These are phyloP conservation scores for Drosophila nigricruria DNA, from an alignment of 2,888 invertebrate species.

Conservation along the genomic window DNA sequence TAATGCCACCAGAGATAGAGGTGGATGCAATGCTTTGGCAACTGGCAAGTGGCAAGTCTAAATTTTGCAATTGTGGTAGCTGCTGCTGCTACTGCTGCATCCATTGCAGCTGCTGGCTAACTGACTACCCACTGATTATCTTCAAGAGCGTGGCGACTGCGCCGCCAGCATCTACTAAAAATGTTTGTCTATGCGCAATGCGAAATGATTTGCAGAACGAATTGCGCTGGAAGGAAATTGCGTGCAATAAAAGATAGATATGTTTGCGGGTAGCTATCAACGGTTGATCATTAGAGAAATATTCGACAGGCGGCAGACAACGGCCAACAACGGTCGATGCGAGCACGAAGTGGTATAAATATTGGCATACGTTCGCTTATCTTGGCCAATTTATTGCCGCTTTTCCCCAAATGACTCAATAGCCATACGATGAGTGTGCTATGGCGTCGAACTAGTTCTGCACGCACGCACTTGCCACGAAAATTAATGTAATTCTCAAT, in stretches of 20 bases:
- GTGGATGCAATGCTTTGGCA: constrained; percentile 21
- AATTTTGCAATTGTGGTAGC: constrained; percentile 51
- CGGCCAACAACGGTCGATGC: constrained; percentile 27
- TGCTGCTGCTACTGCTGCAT: constrained; percentile 36
- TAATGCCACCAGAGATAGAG: constrained; percentile 51
- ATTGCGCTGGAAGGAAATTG: constrained; percentile 70
- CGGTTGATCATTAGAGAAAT: constrained; percentile 69
- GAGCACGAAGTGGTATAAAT: constrained; percentile 53
- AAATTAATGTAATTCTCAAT: constrained; percentile 81
- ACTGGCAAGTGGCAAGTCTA: constrained; percentile 18
- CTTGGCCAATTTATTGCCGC: constrained; percentile 73
- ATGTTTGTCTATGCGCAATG: constrained; percentile 58
- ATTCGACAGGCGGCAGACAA: constrained; percentile 51
- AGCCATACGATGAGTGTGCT: constrained; percentile 25
- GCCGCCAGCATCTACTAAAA: constrained; percentile 54
- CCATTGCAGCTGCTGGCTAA: constrained; percentile 40
- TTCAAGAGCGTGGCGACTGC: constrained; percentile 42
- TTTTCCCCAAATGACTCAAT: constrained; percentile 77
- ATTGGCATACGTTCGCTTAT: constrained; percentile 66
- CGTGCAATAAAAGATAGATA: constrained; percentile 79
- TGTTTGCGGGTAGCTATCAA: constrained; percentile 72
- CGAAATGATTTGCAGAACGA: constrained; percentile 72
- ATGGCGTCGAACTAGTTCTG: constrained; percentile 67
- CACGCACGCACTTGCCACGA: constrained; percentile 75
- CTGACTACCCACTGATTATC: constrained; percentile 70